A percentile compares a stretch with the other conserved stretches of the same genome.
Evolutionary conservation across 1,140 invertebrate genomes (phyloP).

Genomic region (Drosophila erecta): DNA sequence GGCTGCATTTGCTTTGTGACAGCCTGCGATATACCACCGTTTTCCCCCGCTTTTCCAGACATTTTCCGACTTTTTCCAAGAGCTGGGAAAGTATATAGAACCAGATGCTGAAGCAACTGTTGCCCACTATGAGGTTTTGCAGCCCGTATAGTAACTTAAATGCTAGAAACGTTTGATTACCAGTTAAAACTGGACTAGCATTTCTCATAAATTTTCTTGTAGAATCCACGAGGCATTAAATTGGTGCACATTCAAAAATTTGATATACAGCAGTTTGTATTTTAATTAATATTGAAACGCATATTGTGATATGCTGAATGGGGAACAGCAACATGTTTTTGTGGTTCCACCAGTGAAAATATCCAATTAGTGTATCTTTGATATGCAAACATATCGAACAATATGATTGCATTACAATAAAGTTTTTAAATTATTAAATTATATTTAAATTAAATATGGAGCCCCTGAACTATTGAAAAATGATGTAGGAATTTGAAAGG

Average conservation of each 20-base stretch:
- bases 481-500: no score
- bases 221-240: not conserved
- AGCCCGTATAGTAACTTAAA: no score
- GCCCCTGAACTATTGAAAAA: no score
- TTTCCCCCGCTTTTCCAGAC: conserved; percentile 1
- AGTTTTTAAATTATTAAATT: not conserved
- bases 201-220: no score
- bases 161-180: no score
- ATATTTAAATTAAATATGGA: no score
- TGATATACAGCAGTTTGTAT: no score
- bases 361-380: not conserved
- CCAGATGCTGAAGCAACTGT: conserved; percentile 47
- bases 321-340: not conserved
- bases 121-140: not conserved
- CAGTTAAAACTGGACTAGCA: no score
- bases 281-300: not conserved
- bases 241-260: not conserved
- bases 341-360: not conserved
- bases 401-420: not conserved
- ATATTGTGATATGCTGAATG: not conserved
- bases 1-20: conserved; percentile 59
- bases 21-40: conserved; percentile 11
- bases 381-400: not conserved
- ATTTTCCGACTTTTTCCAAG: conserved; percentile 12
- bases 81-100: conserved; percentile 30